Percentiles rank a stretch among this genome's conserved stretches.
phyloP scores from a whole-genome alignment of 1,140 invertebrate genomes.

The Macrobrachium nipponense region DNA sequence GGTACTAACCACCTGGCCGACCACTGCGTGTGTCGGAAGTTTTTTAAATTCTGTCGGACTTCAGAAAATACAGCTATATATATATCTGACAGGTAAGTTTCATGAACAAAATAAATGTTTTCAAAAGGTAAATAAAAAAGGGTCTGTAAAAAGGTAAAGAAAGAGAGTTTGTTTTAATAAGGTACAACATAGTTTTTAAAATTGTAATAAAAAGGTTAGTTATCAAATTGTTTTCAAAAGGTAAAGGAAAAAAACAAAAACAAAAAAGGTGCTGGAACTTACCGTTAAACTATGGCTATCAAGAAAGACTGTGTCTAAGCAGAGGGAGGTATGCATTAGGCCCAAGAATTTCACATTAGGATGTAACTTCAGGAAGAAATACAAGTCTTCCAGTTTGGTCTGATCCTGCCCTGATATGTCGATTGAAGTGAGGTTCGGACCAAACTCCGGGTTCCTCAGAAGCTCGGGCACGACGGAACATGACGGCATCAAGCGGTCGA shows the following conservation, averaged over 20 bases:
- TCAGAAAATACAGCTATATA: too few relatives aligned
- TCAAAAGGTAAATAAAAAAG: background rate
- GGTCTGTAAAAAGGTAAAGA: too few relatives aligned
- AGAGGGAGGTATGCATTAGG: constrained; percentile 75
- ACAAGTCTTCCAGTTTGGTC: constrained; percentile 72
- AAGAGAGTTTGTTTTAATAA: background rate
- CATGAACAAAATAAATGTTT: background rate
- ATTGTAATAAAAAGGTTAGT: background rate
- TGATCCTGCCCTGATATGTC: constrained; percentile 79
- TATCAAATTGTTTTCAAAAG: too few relatives aligned
- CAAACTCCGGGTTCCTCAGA: constrained; percentile 70
- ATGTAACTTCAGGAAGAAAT: constrained; percentile 71
- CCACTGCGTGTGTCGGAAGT: too few relatives aligned
- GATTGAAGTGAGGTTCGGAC: constrained; percentile 76
- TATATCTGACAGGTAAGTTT: too few relatives aligned
- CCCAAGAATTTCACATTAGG: constrained; percentile 75
- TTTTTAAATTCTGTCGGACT: too few relatives aligned
- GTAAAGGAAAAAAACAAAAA: too few relatives aligned
- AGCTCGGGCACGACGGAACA: constrained; percentile 71
- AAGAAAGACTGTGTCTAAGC: constrained; percentile 73
- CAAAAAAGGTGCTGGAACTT: constrained; percentile 36
- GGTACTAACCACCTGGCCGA: too few relatives aligned
- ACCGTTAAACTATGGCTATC: constrained; percentile 64
- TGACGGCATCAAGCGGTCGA: constrained; percentile 69
- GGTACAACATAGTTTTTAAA: too few relatives aligned